phyloP scores from a whole-genome alignment of 2,888 invertebrate genomes.

The Mantis religiosa region DNA sequence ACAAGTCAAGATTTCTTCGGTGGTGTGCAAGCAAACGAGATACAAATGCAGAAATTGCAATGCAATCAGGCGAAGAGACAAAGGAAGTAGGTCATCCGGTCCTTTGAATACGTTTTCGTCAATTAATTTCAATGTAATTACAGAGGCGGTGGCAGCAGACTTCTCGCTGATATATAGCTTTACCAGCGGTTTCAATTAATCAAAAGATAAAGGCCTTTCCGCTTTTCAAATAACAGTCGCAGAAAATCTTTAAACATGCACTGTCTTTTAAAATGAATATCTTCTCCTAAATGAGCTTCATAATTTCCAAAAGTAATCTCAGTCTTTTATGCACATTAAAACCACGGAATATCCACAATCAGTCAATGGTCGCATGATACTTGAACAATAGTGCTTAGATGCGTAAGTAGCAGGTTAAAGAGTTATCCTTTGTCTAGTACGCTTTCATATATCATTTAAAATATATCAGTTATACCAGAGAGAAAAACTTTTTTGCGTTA shows the following conservation, averaged over 20 bases:
- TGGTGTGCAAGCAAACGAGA: neutral
- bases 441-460: no score
- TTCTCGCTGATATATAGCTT: neutral
- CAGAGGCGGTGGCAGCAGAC: neutral
- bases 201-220: neutral
- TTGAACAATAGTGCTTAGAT: no score
- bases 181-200: neutral
- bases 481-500: no score
- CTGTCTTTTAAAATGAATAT: neutral
- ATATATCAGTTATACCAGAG: no score
- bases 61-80: neutral
- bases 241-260: neutral
- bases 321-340: neutral
- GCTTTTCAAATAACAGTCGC: neutral
- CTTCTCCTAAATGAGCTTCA: neutral
- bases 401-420: no score
- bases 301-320: neutral
- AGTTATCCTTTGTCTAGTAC: no score
- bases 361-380: no score
- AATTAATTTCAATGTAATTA: slow-evolving; percentile 1
- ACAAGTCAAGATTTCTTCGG: neutral
- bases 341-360: no score
- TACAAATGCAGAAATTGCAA: neutral
- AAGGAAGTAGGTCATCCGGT: neutral
- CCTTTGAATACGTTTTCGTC: neutral